Base-by-base conservation (phyloP, 2,888 invertebrate genomes). In the Bruchidius siliquastri region DNA sequence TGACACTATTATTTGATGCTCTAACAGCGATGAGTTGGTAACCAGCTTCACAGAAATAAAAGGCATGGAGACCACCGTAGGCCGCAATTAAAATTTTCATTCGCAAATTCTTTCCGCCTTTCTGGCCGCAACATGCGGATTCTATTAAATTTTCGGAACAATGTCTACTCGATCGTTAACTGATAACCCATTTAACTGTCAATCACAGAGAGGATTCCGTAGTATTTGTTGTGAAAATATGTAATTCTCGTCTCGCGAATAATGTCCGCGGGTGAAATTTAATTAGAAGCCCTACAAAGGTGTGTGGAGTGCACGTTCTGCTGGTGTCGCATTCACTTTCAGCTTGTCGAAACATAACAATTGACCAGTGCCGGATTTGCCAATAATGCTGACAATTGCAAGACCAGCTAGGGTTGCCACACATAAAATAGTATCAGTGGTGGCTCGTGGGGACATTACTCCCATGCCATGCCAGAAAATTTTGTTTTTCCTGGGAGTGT, bases 121-220 rank as follows among this genome's bases (percentile, higher is more conserved):
- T 49, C 49, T 49, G 49, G 49, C 18, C 49, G 49, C 13, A 49
- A 49, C 49, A 49, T 49, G 49, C 49, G 49, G 18, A 69, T 69
- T 69, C 69, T 69, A 69, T 69, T 69, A 26, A 69, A 69, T 69
- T 69, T 69, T n/a, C 69, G 22, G 26, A n/a, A 69, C 69, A 69
- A 69, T 69, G 26, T 69, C 69, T 69, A 69, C 22, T 69, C 69
- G 69, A 69, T 69, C 69, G 21, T 26, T 69, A 21, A 69, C 69
- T 22, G 26, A 69, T 69, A 69, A 69, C 22, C 69, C 26, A 21
- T 69, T 69, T 49, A 49, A 49, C 69, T 69, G 69, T 69, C 69
- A 69, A n/a, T 69, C 69, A 69, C 26, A 20, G 1, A 69, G 26
- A n/a, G 26, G 21, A 26, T 69, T 69, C 69, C 22, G 20, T 20